Conservation (phyloP, 2,113 vertebrate genomes). For the Pipra filicauda region DNA sequence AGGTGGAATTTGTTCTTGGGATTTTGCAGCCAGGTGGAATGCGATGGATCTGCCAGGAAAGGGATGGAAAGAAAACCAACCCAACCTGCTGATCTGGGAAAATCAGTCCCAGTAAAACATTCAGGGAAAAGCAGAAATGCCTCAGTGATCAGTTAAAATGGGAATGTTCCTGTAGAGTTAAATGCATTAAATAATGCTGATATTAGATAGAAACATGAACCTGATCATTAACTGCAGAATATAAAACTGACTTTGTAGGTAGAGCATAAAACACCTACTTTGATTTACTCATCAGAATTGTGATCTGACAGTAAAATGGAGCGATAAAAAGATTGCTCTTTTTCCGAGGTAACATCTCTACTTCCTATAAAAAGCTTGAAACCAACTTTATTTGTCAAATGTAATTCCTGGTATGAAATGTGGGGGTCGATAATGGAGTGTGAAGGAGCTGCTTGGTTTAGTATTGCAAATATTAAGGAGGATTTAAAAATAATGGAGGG, state of each 20-base stretch:
- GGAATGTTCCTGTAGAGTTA: neutral
- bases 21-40: neutral
- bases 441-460: neutral
- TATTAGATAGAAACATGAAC: neutral
- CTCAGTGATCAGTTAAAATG: neutral
- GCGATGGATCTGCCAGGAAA: neutral
- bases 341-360: neutral
- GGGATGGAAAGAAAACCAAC: neutral
- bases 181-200: neutral
- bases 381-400: neutral
- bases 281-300: neutral
- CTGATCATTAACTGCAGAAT: neutral
- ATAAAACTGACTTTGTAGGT: neutral
- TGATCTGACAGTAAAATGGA: neutral
- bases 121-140: neutral
- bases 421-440: rapidly evolving
- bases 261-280: neutral
- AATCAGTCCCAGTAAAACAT: neutral
- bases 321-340: neutral
- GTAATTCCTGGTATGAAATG: neutral
- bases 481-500: neutral
- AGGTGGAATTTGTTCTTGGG: neutral
- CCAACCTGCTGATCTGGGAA: neutral
- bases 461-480: neutral
- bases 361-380: neutral